Percentiles rank a stretch among this genome's conserved stretches.
Evolutionary conservation across 2,888 invertebrate genomes (phyloP).

Genomic region (Drosophila pegasa): DNA sequence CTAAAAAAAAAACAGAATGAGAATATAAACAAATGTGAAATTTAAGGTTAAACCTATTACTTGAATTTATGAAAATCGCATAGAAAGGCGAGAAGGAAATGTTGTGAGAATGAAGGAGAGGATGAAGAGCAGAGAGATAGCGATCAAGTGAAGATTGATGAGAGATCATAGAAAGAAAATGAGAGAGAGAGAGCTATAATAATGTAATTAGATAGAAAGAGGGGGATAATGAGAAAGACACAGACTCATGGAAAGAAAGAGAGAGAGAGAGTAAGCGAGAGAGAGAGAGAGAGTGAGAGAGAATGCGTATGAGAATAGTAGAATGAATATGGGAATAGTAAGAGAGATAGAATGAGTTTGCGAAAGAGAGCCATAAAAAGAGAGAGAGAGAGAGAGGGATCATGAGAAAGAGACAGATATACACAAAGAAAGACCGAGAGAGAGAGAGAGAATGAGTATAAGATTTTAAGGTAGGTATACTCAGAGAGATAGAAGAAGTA

Average conservation of each 20-base stretch:
- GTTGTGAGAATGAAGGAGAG: too few species aligned
- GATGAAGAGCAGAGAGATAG: neutral
- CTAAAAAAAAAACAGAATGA: neutral
- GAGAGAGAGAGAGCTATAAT: too few species aligned
- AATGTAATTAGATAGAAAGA: too few species aligned
- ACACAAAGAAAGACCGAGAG: too few species aligned
- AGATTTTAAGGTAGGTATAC: too few species aligned
- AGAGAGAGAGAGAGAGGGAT: neutral
- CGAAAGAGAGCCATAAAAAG: neutral
- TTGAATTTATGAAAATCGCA: neutral
- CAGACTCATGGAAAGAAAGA: neutral
- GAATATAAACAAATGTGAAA: neutral
- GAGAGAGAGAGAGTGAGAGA: too few species aligned
- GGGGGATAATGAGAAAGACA: too few species aligned
- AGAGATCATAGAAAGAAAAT: too few species aligned
- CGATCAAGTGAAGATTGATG: neutral
- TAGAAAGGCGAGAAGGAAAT: neutral
- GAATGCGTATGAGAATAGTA: neutral
- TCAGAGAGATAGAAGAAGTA: neutral
- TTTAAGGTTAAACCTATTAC: too few species aligned
- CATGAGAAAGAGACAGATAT: too few species aligned
- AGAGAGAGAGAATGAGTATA: too few species aligned
- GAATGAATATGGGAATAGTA: too few species aligned
- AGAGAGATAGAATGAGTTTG: neutral
- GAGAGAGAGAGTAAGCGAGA: neutral